These are phyloP conservation scores for Piezodorus guildinii DNA, from an alignment of 1,140 invertebrate genomes.

Conservation along the genomic window DNA sequence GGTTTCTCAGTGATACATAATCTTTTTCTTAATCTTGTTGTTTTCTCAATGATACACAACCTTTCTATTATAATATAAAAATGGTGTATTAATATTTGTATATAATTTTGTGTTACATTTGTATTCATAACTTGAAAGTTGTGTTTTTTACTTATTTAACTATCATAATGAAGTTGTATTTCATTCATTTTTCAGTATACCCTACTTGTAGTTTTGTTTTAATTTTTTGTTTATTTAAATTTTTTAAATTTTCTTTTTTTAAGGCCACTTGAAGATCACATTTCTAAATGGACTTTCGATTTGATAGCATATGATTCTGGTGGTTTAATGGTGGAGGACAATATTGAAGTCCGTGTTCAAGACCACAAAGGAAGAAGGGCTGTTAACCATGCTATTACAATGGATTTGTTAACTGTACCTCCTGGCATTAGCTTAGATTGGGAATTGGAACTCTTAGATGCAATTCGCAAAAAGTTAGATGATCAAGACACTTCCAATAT, in stretches of 20 bases:
- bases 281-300: constrained; percentile 71
- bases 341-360: constrained; percentile 66
- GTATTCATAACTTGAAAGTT: no score
- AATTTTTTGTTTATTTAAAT: no score
- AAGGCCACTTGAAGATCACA: constrained; percentile 71
- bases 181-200: no score
- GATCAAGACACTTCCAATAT: constrained; percentile 54
- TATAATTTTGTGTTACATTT: no score
- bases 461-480: constrained; percentile 53
- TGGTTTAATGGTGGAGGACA: constrained; percentile 53
- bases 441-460: constrained; percentile 47
- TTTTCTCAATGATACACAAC: no score
- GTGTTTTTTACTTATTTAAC: no score
- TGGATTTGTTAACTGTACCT: constrained; percentile 31
- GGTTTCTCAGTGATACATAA: no score
- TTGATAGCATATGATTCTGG: constrained; percentile 65
- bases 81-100: no score
- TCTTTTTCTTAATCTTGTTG: no score
- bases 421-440: constrained; percentile 28
- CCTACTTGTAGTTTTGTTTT: no score
- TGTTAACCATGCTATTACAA: constrained; percentile 70
- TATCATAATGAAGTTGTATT: no score
- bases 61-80: no score
- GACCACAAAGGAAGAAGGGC: constrained; percentile 62
- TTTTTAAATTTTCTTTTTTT: constrained; percentile 29